phyloP scores from a whole-genome alignment of 2,113 vertebrate species.

The Chunga burmeisteri region DNA sequence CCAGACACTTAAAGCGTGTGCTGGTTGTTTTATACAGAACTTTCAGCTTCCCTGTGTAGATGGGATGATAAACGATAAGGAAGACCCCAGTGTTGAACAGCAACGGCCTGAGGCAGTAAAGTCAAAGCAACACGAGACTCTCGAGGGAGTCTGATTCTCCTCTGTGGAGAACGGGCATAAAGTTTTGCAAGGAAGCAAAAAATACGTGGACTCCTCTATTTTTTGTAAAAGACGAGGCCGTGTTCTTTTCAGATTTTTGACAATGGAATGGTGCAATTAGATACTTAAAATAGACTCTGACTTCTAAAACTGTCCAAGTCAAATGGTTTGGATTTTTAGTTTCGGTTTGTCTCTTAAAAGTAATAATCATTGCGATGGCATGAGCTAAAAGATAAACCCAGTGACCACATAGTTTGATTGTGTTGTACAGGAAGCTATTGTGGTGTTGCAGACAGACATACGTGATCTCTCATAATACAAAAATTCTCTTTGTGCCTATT shows the following conservation, averaged over 20 bases:
- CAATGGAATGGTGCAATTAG: not conserved
- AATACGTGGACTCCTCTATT: not conserved
- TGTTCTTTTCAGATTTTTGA: not conserved
- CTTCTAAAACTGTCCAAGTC: not conserved
- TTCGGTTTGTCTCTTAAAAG: too few species aligned
- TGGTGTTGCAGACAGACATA: not conserved
- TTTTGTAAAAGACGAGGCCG: not conserved
- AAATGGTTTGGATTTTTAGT: not conserved
- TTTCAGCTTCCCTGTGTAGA: not conserved
- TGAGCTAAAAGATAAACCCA: not conserved
- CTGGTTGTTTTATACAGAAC: not conserved
- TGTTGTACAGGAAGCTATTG: not conserved
- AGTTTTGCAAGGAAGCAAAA: not conserved
- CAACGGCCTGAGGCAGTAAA: not conserved
- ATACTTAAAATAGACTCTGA: not conserved
- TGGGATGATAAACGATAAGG: not conserved
- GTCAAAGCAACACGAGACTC: not conserved
- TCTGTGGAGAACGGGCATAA: not conserved
- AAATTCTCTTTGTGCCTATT: not conserved
- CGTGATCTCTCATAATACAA: not conserved
- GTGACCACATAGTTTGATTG: not conserved
- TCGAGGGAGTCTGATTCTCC: not conserved
- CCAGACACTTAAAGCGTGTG: not conserved
- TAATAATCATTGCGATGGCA: accelerated
- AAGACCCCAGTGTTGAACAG: not conserved